These are phyloP conservation scores for Lithophane leautieri DNA, from an alignment of 2,888 invertebrate species.

Conservation along the genomic window DNA sequence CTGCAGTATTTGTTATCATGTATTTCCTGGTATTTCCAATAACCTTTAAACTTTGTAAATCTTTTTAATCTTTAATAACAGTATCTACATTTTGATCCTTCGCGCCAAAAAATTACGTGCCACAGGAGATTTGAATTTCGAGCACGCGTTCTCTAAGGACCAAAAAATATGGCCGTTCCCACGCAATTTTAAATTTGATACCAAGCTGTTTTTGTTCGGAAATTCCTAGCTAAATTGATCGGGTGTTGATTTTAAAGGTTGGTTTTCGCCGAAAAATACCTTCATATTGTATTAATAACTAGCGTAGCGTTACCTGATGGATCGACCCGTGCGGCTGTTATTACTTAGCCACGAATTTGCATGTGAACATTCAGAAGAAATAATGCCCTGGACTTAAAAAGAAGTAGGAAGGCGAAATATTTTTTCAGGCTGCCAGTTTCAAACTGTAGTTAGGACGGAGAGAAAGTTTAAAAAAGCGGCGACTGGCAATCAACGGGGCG, in stretches of 20 bases:
- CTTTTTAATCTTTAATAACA: slow-evolving; percentile 15
- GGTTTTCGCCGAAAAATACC: slow-evolving; percentile 1
- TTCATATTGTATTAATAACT: slow-evolving; percentile 17
- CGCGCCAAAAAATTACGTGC: slow-evolving; percentile 40
- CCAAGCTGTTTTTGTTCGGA: slow-evolving; percentile 31
- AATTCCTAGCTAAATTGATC: slow-evolving; percentile 40
- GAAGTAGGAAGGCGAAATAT: slow-evolving; percentile 27
- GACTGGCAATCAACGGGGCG: slow-evolving; percentile 51
- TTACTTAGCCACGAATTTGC: too few species aligned
- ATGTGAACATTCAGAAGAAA: too few species aligned
- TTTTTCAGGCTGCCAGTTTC: slow-evolving; percentile 39
- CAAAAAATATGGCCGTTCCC: slow-evolving; percentile 47
- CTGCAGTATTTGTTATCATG: not conserved
- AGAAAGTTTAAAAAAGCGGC: slow-evolving; percentile 40
- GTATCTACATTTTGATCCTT: slow-evolving; percentile 8
- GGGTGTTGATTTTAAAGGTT: slow-evolving; percentile 32
- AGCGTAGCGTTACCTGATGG: too few species aligned
- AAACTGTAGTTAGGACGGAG: slow-evolving; percentile 22
- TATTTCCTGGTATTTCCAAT: slow-evolving; percentile 1
- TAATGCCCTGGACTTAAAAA: not conserved
- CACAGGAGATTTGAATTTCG: slow-evolving; percentile 45
- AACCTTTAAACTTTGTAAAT: not conserved
- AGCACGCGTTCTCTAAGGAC: slow-evolving; percentile 34
- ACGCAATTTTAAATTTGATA: slow-evolving; percentile 46
- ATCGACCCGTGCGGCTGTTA: too few species aligned